A percentile compares a stretch with the other conserved stretches of the same genome.
Conservation (phyloP, 30 jellyfish, hydroid and myxozoan species). For the Hydractinia echinata region DNA sequence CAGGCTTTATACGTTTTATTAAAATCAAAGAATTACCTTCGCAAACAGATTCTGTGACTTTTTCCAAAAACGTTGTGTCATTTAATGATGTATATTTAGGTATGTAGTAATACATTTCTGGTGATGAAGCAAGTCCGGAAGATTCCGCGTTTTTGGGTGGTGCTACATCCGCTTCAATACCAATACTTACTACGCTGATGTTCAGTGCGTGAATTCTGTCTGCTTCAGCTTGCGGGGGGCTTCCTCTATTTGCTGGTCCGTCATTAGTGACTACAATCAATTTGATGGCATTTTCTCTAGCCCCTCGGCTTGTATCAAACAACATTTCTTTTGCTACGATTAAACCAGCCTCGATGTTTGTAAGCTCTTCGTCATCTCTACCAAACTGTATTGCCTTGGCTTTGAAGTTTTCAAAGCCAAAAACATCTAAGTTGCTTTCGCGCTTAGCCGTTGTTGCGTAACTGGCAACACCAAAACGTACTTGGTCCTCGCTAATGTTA, state of each 20-base stretch:
- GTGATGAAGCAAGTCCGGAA: slow-evolving; percentile 1
- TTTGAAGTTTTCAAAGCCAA: neutral
- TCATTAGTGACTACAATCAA: slow-evolving; percentile 4
- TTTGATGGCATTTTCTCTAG: neutral
- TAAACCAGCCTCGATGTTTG: slow-evolving; percentile 4
- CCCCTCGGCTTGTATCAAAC: neutral
- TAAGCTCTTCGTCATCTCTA: neutral
- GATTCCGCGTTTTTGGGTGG: neutral
- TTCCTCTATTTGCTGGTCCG: slow-evolving; percentile 1
- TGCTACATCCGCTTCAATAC: neutral
- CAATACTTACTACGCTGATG: neutral
- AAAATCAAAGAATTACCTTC: neutral
- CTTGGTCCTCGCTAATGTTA: neutral
- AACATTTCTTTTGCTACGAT: neutral
- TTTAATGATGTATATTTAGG: neutral
- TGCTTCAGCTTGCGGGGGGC: neutral
- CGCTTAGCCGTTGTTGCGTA: neutral
- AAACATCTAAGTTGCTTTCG: neutral
- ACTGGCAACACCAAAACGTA: slow-evolving; percentile 14
- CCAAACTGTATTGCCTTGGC: neutral
- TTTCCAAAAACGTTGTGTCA: neutral
- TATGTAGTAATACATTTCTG: neutral
- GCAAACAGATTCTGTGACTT: slow-evolving; percentile 13
- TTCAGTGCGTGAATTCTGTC: neutral
- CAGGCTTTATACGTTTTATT: too few species aligned